Percentiles rank a stretch among this genome's conserved stretches.
Evolutionary conservation across 1,140 invertebrate genomes (phyloP).

Genomic region (Drosophila nannoptera): DNA sequence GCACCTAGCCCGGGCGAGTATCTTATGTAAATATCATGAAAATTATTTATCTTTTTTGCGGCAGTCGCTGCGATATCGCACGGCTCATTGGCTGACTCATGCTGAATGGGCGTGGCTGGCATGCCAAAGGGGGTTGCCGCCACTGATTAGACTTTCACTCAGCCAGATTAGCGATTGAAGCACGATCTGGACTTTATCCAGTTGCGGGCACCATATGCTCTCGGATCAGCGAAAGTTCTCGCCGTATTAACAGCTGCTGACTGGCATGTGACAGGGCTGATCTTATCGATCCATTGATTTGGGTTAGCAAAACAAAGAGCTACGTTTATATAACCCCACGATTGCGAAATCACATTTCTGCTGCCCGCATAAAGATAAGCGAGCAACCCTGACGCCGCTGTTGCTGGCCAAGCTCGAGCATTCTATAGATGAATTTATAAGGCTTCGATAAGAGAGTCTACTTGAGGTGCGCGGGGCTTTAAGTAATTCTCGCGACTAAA

Average conservation of each 20-base stretch:
- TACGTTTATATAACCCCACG: conserved; percentile 39
- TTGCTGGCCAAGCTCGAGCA: conserved; percentile 7
- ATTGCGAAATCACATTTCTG: conserved; percentile 49
- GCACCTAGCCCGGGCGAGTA: conserved; percentile 4
- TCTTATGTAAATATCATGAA: conserved; percentile 34
- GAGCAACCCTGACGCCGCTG: conserved; percentile 4
- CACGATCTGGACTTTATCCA: background rate
- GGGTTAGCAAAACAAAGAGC: conserved; percentile 25
- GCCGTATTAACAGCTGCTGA: too few species aligned
- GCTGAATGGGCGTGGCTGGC: conserved; percentile 17
- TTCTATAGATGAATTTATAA: conserved; percentile 48
- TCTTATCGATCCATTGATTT: conserved; percentile 40
- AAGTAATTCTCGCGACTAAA: conserved; percentile 24
- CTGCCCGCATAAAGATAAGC: conserved; percentile 43
- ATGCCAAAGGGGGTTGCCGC: conserved; percentile 15
- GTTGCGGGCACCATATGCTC: too few species aligned
- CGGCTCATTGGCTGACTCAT: conserved; percentile 28
- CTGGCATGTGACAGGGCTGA: conserved; percentile 51
- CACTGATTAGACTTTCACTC: background rate
- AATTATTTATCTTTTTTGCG: conserved; percentile 33
- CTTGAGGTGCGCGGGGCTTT: conserved; percentile 14
- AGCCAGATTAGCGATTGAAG: background rate
- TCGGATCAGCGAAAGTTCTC: too few species aligned
- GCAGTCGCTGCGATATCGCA: conserved; percentile 22
- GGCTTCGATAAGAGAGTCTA: conserved; percentile 46